Evolutionary conservation across 2,113 vertebrate genomes (phyloP).

Genomic region (Nesogale talazaci): DNA sequence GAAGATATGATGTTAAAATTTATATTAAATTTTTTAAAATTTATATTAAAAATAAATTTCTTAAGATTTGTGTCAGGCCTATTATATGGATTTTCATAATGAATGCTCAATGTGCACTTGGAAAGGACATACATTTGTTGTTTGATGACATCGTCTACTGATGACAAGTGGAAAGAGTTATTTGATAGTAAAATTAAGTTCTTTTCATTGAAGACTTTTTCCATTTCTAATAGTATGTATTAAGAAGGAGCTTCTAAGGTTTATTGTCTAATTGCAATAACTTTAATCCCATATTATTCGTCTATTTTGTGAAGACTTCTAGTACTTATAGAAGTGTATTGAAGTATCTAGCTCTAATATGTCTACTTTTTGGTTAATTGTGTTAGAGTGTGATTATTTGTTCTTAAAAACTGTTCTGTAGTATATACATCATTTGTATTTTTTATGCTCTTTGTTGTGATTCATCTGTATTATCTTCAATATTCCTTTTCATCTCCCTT

Average conservation of each 20-base stretch:
- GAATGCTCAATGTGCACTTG: not conserved
- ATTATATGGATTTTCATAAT: not conserved
- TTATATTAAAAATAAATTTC: too few relatives aligned
- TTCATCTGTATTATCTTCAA: too few relatives aligned
- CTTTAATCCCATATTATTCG: too few relatives aligned
- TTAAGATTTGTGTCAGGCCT: not conserved
- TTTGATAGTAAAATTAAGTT: not conserved
- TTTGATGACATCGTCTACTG: not conserved
- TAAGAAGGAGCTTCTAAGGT: too few relatives aligned
- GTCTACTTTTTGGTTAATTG: not conserved
- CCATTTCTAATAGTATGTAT: not conserved
- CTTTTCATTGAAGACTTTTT: not conserved
- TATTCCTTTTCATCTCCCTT: not conserved
- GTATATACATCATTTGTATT: too few relatives aligned
- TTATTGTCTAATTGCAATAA: too few relatives aligned
- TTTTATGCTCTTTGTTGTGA: too few relatives aligned
- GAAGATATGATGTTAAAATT: not conserved
- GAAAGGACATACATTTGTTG: not conserved
- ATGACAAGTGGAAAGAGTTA: not conserved
- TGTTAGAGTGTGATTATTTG: not conserved
- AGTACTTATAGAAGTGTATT: not conserved
- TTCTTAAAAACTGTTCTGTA: too few relatives aligned
- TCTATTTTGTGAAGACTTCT: too few relatives aligned
- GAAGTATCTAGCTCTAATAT: not conserved
- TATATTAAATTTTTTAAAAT: too few relatives aligned